These are phyloP conservation scores for Hyles vespertilio DNA, from an alignment of 1,140 invertebrate genomes.

Conservation along the genomic window DNA sequence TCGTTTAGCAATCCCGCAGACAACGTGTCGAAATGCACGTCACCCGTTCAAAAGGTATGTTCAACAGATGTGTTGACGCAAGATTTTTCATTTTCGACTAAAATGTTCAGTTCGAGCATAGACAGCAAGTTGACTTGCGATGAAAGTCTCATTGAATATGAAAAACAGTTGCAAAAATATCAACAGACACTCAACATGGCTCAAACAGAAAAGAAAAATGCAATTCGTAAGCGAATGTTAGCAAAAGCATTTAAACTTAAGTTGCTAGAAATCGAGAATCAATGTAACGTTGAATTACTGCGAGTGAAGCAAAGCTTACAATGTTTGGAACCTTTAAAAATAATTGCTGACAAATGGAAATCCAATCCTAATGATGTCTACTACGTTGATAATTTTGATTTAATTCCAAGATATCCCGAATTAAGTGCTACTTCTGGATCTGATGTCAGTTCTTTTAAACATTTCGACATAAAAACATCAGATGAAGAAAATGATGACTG, in stretches of 20 bases:
- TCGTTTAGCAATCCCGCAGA: conserved; percentile 3
- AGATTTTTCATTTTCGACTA: conserved; percentile 7
- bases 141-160: conserved; percentile 64
- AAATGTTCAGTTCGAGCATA: conserved; percentile 37
- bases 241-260: conserved; percentile 69
- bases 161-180: conserved; percentile 63
- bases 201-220: conserved; percentile 65
- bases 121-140: conserved; percentile 53
- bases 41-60: conserved; percentile 1
- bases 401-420: conserved; percentile 59
- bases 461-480: conserved; percentile 18
- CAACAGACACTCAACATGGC: conserved; percentile 65
- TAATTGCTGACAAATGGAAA: conserved; percentile 62
- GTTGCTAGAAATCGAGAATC: conserved; percentile 75
- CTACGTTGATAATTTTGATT: conserved; percentile 50
- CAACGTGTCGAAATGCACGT: neutral
- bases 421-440: conserved; percentile 32
- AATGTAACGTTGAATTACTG: conserved; percentile 75
- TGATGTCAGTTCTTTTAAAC: conserved; percentile 26
- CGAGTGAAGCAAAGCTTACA: conserved; percentile 74
- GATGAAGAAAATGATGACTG: conserved; percentile 1
- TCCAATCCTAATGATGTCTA: conserved; percentile 31
- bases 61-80: conserved; percentile 3
- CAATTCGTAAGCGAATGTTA: conserved; percentile 69
- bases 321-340: conserved; percentile 70